Evolutionary conservation across 2,888 invertebrate species (phyloP), one percentile per base, ranked within the genome.

Genomic region (Aphidius colemani): DNA sequence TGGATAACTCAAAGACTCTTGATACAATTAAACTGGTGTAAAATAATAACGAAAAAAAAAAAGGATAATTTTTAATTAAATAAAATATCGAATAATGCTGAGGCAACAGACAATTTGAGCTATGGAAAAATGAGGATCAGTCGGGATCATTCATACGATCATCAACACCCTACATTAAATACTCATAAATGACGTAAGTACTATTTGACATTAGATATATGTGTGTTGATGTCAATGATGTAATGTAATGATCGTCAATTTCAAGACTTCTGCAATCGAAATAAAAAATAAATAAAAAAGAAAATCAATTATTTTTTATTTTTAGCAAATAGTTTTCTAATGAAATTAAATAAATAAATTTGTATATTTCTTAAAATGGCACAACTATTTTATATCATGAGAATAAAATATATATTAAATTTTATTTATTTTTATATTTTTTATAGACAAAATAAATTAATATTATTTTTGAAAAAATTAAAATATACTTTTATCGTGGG

Each of bases 141-240:
- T 71, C 72, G 73, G 71, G 75, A 78, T 75, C 75, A 72, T 69
- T 65, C 74, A 67, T 68, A 71, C 74, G 73, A 77, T 74, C 75
- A 75, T 70, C 74, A 74, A 71, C 75, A 71, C 72, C 69, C 68
- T 64, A 74, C 74, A 74, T 71, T 73, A 71, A 72, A 72, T 75
- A 75, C 75, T 76, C 73, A 80, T 81, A 80, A 79, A 81, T 82
- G 80, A 81, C 80, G 82, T 82, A 70, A 82, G 82, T 79, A 67
- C 64, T 51, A 63, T 67, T 48, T 67, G 53, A 62, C 48, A 65
- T 65, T 64, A 50, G 56, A 61, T 55, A 18, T 55, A 61, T 61
- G 48, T 55, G 41, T 45, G 45, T 55, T 51, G 39, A 18, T 18
- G 61, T 40, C 30, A 18, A 59, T 61, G 61, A 61, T 46, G 61